These are phyloP conservation scores for Venturia canescens DNA, from an alignment of 1,140 invertebrate genomes.

Conservation along the genomic window DNA sequence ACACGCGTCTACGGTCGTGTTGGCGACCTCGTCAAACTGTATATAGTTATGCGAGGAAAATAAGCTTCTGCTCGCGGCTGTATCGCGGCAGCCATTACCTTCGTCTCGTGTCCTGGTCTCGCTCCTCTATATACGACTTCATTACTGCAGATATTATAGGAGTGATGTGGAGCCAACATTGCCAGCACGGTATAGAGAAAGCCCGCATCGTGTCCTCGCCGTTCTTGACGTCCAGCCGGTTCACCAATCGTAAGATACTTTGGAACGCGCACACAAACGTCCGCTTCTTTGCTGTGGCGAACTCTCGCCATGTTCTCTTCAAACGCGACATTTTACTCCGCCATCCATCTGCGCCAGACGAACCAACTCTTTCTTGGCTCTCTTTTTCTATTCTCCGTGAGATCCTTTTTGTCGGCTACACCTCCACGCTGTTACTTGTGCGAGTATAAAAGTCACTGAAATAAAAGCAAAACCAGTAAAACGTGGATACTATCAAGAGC, in stretches of 20 bases:
- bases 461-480: background rate
- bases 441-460: background rate
- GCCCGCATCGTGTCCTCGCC: conserved; percentile 6
- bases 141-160: background rate
- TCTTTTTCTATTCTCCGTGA: no score
- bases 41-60: no score
- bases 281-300: background rate
- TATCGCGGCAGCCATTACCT: background rate
- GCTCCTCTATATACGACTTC: background rate
- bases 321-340: background rate
- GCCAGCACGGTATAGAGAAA: background rate
- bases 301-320: background rate
- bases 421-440: background rate
- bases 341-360: no score
- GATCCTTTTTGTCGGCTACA: background rate
- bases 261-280: background rate
- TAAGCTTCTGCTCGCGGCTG: background rate
- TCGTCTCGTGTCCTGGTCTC: background rate
- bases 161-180: background rate
- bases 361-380: no score
- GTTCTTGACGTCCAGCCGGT: background rate
- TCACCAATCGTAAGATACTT: background rate
- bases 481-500: background rate
- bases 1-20: background rate
- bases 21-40: background rate